A percentile compares a stretch with the other conserved stretches of the same genome.
Conservation (phyloP, 2,888 invertebrate species). For the Dynastes grantii region DNA sequence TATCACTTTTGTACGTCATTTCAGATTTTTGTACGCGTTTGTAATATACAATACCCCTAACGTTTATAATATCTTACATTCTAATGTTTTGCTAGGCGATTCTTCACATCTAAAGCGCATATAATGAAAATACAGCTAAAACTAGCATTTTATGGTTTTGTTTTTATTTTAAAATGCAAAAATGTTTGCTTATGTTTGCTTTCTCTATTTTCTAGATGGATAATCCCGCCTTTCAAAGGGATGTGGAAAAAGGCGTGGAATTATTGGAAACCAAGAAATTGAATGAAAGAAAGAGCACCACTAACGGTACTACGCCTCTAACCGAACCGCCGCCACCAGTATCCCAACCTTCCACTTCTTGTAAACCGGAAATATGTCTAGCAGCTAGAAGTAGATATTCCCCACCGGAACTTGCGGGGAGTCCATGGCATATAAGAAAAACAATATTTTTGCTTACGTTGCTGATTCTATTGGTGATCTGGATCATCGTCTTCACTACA, state of each 20-base stretch:
- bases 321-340: slow-evolving; percentile 2
- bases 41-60: no score
- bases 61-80: no score
- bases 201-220: slow-evolving; percentile 71
- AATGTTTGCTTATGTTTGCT: neutral
- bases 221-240: slow-evolving; percentile 66
- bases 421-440: slow-evolving; percentile 73
- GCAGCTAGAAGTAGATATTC: slow-evolving; percentile 65
- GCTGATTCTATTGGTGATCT: slow-evolving; percentile 70
- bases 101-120: no score
- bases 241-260: slow-evolving; percentile 64
- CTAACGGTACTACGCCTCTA: slow-evolving; percentile 56
- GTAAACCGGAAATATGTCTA: slow-evolving; percentile 68
- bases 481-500: slow-evolving; percentile 70
- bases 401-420: slow-evolving; percentile 68
- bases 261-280: slow-evolving; percentile 63
- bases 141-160: no score
- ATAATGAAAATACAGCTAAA: no score
- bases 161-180: no score
- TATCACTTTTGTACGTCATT: no score
- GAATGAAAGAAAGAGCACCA: slow-evolving; percentile 3
- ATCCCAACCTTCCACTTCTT: slow-evolving; percentile 58
- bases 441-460: slow-evolving; percentile 71
- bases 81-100: no score
- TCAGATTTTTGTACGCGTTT: no score